Conservation (phyloP, 2,888 invertebrate genomes). For the Dryomyza anilis region DNA sequence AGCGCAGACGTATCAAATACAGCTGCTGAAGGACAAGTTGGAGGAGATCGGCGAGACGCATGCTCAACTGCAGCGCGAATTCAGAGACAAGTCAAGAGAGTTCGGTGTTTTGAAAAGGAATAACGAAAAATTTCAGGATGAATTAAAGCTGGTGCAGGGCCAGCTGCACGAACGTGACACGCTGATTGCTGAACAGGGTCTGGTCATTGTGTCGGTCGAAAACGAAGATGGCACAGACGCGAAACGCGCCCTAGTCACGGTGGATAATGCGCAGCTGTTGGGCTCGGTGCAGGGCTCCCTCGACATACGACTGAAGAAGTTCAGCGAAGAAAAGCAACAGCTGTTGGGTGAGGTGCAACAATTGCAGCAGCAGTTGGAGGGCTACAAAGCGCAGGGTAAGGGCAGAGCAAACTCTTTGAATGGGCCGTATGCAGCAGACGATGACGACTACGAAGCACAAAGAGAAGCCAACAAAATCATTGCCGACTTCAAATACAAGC, state of each 20-base stretch:
- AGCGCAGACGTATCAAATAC: conserved; percentile 92
- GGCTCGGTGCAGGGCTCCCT: conserved; percentile 66
- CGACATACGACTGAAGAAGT: conserved; percentile 89
- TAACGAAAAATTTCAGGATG: conserved; percentile 75
- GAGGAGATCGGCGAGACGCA: conserved; percentile 93
- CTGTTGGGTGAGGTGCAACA: conserved; percentile 85
- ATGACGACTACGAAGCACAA: conserved; percentile 68
- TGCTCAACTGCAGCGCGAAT: conserved; percentile 80
- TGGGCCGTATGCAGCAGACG: conserved; percentile 68
- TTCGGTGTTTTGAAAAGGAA: conserved; percentile 86
- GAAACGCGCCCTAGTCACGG: conserved; percentile 79
- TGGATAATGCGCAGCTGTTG: conserved; percentile 77
- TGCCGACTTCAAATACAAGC: conserved; percentile 92
- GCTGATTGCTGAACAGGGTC: conserved; percentile 85
- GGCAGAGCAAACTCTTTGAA: conserved; percentile 66
- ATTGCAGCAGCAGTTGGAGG: conserved; percentile 89
- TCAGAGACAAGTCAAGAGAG: conserved; percentile 82
- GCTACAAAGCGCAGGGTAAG: conserved; percentile 68
- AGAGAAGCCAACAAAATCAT: conserved; percentile 89
- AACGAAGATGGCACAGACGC: conserved; percentile 65
- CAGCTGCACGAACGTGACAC: conserved; percentile 88
- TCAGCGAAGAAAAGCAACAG: conserved; percentile 82
- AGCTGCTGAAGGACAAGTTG: conserved; percentile 89
- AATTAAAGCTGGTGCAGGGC: conserved; percentile 75
- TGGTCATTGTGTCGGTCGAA: conserved; percentile 81